Evolutionary conservation across 2,888 invertebrate genomes (phyloP).

Genomic region (Harpalus rufipes): DNA sequence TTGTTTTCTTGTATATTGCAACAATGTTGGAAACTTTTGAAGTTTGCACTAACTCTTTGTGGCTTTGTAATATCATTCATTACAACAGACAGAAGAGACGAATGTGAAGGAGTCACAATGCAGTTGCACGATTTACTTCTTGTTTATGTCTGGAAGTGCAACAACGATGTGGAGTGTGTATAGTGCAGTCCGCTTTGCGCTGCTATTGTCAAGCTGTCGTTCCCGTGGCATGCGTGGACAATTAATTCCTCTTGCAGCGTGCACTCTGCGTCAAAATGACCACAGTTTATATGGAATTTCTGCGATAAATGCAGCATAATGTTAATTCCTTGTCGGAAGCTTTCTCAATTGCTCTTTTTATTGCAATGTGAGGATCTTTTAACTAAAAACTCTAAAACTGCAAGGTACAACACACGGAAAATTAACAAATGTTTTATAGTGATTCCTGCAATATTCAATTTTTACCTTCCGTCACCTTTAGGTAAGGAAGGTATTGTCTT

Average conservation of each 20-base stretch:
- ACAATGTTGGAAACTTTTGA: constrained; percentile 10
- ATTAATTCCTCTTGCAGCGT: not conserved
- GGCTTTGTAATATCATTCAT: constrained; percentile 27
- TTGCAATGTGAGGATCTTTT: too few relatives aligned
- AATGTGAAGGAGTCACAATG: not conserved
- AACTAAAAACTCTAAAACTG: too few relatives aligned
- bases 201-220: constrained; percentile 27
- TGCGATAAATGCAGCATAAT: not conserved
- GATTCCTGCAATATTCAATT: too few relatives aligned
- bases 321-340: not conserved
- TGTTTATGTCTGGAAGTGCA: constrained; percentile 31
- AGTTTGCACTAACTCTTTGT: not conserved
- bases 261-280: constrained; percentile 6
- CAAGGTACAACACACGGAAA: too few relatives aligned
- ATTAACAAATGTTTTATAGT: too few relatives aligned
- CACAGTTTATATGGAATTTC: constrained; percentile 10
- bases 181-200: not conserved
- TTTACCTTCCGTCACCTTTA: too few relatives aligned
- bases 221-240: constrained; percentile 19
- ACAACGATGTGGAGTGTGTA: not conserved
- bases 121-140: constrained; percentile 20
- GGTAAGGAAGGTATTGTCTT: too few relatives aligned
- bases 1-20: not conserved
- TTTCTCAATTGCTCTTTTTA: not conserved
- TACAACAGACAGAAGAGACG: constrained; percentile 13